Evolutionary conservation across 1,140 invertebrate species (phyloP).

Genomic region (Saccostrea echinata): DNA sequence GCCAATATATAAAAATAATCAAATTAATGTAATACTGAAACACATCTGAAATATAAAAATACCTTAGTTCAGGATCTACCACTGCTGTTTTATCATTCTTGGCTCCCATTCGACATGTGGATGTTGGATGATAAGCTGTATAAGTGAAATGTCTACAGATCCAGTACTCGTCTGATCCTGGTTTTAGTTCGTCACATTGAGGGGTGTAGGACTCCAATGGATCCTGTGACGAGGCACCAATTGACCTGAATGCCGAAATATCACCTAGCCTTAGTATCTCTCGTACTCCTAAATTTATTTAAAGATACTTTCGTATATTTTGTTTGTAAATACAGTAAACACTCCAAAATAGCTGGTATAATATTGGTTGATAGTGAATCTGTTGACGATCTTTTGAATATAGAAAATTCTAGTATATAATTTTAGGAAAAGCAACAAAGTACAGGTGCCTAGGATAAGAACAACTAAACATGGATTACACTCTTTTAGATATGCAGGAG

Average conservation of each 20-base stretch:
- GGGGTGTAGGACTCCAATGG: not conserved
- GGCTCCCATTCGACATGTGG: conserved; percentile 95
- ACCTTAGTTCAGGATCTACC: conserved; percentile 87
- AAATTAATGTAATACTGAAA: no score
- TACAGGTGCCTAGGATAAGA: no score
- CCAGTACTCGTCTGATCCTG: conserved; percentile 41
- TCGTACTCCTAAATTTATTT: conserved; percentile 1
- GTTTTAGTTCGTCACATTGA: not conserved
- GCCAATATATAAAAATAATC: no score
- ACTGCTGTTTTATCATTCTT: conserved; percentile 91
- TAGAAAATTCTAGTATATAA: no score
- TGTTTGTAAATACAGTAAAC: no score
- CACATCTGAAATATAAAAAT: not conserved
- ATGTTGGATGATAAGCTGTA: conserved; percentile 89
- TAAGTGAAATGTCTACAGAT: conserved; percentile 33
- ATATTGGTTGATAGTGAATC: no score
- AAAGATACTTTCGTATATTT: no score
- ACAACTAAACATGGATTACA: no score
- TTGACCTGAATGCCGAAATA: not conserved
- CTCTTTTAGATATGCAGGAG: no score
- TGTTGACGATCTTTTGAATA: no score
- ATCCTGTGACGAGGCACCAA: conserved; percentile 25
- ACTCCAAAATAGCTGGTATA: no score
- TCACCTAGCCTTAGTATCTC: not conserved
- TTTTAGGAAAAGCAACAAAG: no score